Evolutionary conservation across 92 coral and sea anemone genomes (phyloP), one percentile per base, ranked within the genome.

Genomic region (Epizoanthus fatuus): DNA sequence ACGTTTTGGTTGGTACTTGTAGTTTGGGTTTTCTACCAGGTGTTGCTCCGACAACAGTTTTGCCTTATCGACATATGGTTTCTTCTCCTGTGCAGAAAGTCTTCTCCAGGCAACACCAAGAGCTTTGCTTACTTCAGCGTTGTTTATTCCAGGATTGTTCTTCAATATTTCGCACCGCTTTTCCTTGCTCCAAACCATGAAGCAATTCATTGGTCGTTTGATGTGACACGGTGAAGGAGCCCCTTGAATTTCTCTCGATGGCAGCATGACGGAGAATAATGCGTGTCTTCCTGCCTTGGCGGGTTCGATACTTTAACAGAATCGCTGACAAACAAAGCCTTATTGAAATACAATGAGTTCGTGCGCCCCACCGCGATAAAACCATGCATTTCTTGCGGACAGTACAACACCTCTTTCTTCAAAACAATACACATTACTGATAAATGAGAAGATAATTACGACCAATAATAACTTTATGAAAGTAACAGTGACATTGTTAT

Each of bases 141-240:
- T 94, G 73, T 93, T 94, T 16, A 94, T 92, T 56, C 98, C 98
- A 9, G 98, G 98, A 59, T 94, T 90, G 32, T 91, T 87, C 49
- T 94, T 90, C 11, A 94, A 76, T 11, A 94, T 94, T 83, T 92
- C 88, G 63, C 93, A 94, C n/a, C 98, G 88, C 62, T 90, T 94
- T 62, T 94, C 98, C 19, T 95, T 90, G 52, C 98, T 94, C 98
- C 98, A 94, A 44, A 94, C 95, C 98, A 94, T 94, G 87, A 94
- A 94, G 44, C 98, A 92, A 78, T 94, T 94, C 98, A 94, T 94
- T 38, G 98, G 98, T 55, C 98, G 86, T 71, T 93, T 93, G 39
- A 94, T 71, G 37, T 94, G 98, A 20, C 64, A 77, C 39, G 88
- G 75, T 13, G 66, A 38, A 59, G 80, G 40, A 53, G 35, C 81